Evolutionary conservation across 2,113 vertebrate genomes (phyloP), one percentile per base, ranked within the genome.

Genomic region (Alethe diademata): DNA sequence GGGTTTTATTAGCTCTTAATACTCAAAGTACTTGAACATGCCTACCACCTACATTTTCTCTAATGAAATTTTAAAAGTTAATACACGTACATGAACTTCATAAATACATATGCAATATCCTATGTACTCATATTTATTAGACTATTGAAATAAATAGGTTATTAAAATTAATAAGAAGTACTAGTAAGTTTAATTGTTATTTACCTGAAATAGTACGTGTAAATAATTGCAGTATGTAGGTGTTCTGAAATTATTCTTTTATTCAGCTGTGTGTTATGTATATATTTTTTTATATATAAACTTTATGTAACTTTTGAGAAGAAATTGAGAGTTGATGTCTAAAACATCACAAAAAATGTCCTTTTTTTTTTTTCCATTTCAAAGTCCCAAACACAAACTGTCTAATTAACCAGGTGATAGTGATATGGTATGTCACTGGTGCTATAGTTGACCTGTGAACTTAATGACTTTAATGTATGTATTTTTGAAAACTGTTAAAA

Each of bases 231-330:
- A 24, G 33, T 42, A 9, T 6, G 3, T 31, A 50, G 28, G 8
- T 81, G 12, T 62, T 87, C 33, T 78, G 78, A 81, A 71, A 47
- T 50, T 40, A 22, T 58, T 72, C n/a, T 78, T 90, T n/a, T 45
- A 0, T 80, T 42, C 56, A 7, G 9, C 3, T 47, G 6, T 1
- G 1, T 57, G 12, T 71, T 71, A 11, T 40, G 12, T 61, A 2
- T 67, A 40, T 56, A 4, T 38, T 51, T 81, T 75, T 74, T 14
- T 1, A 14, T 19, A 18, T 28, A 24, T 70, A 56, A 83, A 53
- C 25, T 26, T 66, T 5, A 10, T 43, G 16, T 78, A 79, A 43
- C 36, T 88, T 84, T 79, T n/a, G 79, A 69, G 48, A 43, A 90
- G 43, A 75, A 90, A 31, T 35, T 57, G 42, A 45, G 26, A 66